Evolutionary conservation across 2,888 invertebrate genomes (phyloP), one percentile per base, ranked within the genome.

Genomic region (Rhagium mordax): DNA sequence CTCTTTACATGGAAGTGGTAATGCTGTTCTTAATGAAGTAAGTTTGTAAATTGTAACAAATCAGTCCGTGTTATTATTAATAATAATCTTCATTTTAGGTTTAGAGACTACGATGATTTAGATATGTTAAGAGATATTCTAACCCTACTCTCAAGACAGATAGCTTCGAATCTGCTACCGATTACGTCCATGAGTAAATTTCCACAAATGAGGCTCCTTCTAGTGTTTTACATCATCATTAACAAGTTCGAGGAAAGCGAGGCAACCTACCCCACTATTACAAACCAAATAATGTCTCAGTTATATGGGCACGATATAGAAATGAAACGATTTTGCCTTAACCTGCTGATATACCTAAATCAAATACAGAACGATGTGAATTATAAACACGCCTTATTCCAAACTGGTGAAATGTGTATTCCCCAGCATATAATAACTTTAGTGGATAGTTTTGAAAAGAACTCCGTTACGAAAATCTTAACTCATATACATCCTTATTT

Each of bases 1-100:
- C 82, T 27, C 75, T 85, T 1, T 86, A 85, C 74, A 83, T 86
- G 74, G 86, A 87, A 76, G 78, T 86, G n/a, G 67, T 86, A 21
- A 79, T 80, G 41, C 64, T 78, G 62, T 76, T 86, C 33, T 74
- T 85, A 13, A 74, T 76, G 57, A 80, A 76, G 84, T 84, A 74
- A 81, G 81, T 81, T 41, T 3, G 41, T 3, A 41, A n/a, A 81
- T 41, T 3, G 41, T 3, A 41, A n/a, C n/a, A n/a, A n/a, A 13
- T n/a, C n/a, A 4, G 24, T 3, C 2, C 2, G 4, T 41, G n/a
- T 3, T 13, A 10, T 15, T n/a, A 13, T 41, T 15, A 41, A 1
- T n/a, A 55, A 55, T 10, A 20, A n/a, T 6, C 15, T 16, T 53
- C 27, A 7, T 75, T 74, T 57, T 57, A 81, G 79, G 29, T 79